A percentile compares a stretch with the other conserved stretches of the same genome.
phyloP scores from a whole-genome alignment of 2,113 vertebrate species.

The Scomber colias region DNA sequence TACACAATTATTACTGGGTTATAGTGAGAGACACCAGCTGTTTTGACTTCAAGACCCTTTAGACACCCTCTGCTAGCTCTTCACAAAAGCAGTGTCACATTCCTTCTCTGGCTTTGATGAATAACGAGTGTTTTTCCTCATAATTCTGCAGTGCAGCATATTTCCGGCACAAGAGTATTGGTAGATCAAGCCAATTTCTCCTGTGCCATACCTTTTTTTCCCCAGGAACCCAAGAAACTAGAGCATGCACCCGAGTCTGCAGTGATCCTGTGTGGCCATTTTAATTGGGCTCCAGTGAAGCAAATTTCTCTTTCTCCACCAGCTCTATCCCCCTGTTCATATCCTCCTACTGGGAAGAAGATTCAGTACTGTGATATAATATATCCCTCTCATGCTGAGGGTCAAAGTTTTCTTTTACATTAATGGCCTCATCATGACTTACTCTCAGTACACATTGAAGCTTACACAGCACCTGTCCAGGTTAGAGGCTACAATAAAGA shows the following conservation, averaged over 20 bases:
- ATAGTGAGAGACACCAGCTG: slow-evolving; percentile 26
- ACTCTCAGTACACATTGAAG: slow-evolving; percentile 17
- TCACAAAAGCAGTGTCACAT: slow-evolving; percentile 31
- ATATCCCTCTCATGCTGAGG: slow-evolving; percentile 15
- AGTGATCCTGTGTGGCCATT: slow-evolving; percentile 62
- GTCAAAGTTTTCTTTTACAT: slow-evolving; percentile 27
- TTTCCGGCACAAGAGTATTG: slow-evolving; percentile 41
- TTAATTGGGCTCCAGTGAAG: slow-evolving; percentile 75
- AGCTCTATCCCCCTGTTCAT: slow-evolving; percentile 21
- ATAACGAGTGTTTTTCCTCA: slow-evolving; percentile 38
- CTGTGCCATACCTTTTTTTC: slow-evolving; percentile 42
- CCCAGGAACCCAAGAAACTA: slow-evolving; percentile 33
- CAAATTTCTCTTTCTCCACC: slow-evolving; percentile 39
- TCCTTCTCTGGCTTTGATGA: slow-evolving; percentile 57
- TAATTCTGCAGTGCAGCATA: slow-evolving; percentile 52
- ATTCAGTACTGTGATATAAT: slow-evolving; percentile 39
- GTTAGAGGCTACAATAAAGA: background rate
- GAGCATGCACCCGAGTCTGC: slow-evolving; percentile 34
- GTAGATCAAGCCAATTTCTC: slow-evolving; percentile 51
- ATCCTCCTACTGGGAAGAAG: slow-evolving; percentile 29
- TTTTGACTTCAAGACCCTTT: slow-evolving; percentile 39
- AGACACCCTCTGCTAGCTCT: slow-evolving; percentile 32
- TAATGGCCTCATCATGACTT: slow-evolving; percentile 32
- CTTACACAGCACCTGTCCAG: slow-evolving; percentile 30
- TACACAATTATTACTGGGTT: slow-evolving; percentile 9